phyloP scores from a whole-genome alignment of 2,797 vertebrate species.

The Sarcoramphus papa region DNA sequence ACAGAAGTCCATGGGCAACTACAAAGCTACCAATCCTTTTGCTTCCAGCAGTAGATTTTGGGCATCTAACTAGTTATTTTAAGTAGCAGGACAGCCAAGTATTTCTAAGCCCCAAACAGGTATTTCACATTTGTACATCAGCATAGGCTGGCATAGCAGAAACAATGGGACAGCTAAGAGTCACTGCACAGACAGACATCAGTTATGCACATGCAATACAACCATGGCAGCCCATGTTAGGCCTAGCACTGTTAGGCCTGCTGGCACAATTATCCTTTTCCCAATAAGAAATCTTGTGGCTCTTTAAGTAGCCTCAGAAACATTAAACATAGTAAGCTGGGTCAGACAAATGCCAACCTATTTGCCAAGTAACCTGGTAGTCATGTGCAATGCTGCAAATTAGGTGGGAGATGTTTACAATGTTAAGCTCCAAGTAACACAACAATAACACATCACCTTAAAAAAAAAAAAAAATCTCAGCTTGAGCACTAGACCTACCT shows the following conservation, averaged over 20 bases:
- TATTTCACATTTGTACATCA: neutral
- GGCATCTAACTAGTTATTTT: neutral
- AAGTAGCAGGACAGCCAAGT: neutral
- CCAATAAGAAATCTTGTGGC: neutral
- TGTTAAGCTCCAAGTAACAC: neutral
- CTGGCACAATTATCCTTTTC: neutral
- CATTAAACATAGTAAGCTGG: neutral
- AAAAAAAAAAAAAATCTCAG: neutral
- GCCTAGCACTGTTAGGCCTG: neutral
- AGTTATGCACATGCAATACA: neutral
- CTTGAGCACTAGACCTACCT: neutral
- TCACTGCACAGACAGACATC: neutral
- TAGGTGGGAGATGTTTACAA: constrained; percentile 9
- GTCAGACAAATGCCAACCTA: neutral
- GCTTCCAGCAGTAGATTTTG: neutral
- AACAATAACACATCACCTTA: neutral
- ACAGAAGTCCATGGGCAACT: neutral
- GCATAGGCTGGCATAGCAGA: neutral
- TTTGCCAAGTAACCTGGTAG: neutral
- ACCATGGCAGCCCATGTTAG: accelerated
- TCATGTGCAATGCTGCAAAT: neutral
- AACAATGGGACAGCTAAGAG: neutral
- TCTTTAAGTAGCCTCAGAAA: neutral
- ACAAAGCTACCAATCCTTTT: neutral
- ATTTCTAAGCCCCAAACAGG: neutral